Evolutionary conservation across 2,888 invertebrate species (phyloP), one percentile per base, ranked within the genome.

Genomic region (Apamea sordens): DNA sequence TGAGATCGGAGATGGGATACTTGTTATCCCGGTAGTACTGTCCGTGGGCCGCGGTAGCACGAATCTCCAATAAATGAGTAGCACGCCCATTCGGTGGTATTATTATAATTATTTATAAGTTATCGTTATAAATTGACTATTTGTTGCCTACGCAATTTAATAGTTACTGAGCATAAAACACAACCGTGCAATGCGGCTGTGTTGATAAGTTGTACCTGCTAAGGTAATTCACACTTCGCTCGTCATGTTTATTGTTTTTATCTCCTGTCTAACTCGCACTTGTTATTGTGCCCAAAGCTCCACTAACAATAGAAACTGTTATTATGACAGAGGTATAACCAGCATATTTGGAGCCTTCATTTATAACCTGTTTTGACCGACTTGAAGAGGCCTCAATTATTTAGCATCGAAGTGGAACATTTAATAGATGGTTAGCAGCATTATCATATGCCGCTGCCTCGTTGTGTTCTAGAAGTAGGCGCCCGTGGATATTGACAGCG

Each of bases 341-440:
- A 36, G 8, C 69, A 71, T 72, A 79, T 65, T 13, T 24, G 11
- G 75, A 82, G 44, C 82, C 69, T n/a, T 65, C 53, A 65, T 79
- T 77, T 75, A 77, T 68, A 71, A 83, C 78, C 76, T 88, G 77
- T 73, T 86, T 88, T 80, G 83, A 77, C 68, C 69, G 50, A 74
- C 72, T 82, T 80, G 70, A 32, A 80, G 72, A 59, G 41, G 69
- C 68, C 73, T 84, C 68, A 77, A 83, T 81, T 70, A 69, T 79
- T 82, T 86, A 74, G 77, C 61, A 80, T 73, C n/a, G 50, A 65
- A 73, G 32, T 56, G 59, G 81, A 74, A 72, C 68, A 79, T 87
- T 65, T 63, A 79, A 76, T 76, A 77, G 73, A 80, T 80, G 69
- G 41, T 77, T 24, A 24, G 53, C n/a, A 69, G 61, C 24, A 76